Base-by-base conservation (phyloP, 2,113 vertebrate species). In the Aptenodytes forsteri region DNA sequence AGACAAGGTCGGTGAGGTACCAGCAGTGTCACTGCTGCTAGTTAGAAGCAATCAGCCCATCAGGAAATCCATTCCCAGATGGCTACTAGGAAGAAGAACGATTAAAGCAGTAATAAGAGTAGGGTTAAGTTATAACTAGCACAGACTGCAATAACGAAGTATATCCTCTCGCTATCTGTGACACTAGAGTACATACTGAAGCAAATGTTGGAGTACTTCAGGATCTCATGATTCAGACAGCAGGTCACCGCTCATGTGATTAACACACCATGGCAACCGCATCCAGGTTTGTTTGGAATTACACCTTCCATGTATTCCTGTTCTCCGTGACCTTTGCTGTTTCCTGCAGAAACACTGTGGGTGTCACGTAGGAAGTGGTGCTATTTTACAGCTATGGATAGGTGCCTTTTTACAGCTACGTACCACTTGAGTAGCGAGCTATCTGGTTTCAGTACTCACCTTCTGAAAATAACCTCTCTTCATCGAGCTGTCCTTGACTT, bases 391-490 rank as follows among this genome's bases (percentile, higher is more conserved):
- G 73, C 49, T 19, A 34, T 2, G 62, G 83, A 54, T 11, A 73
- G 91, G 83, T 27, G 61, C 78, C 72, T 36, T 26, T 56, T 38
- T 12, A 49, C 56, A 81, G 83, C 78, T 30, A 10, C 6, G 26
- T 5, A 34, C 22, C 50, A 19, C 49, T 0, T 7, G 40, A 55
- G 64, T 3, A 84, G 69, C 56, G 4, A 84, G 69, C 69, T n/a
- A n/a, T 85, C 80, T 47, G 89, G 70, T 76, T 52, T 42, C 75
- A 46, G 59, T 11, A n/a, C 98, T 96, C 90, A 99, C 99, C 99
- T 99, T 99, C 98, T 99, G 99, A 97, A 99, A 99, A 96, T 99
- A 99, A 27, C 99, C 99, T 88, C 99, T 99, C 98, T 98, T 99
- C 95, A 99, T 95, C 2, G 99, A 99, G 76, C 98, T 98, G 93